phyloP scores from a whole-genome alignment of 2,113 vertebrate species.

The Murina feae region DNA sequence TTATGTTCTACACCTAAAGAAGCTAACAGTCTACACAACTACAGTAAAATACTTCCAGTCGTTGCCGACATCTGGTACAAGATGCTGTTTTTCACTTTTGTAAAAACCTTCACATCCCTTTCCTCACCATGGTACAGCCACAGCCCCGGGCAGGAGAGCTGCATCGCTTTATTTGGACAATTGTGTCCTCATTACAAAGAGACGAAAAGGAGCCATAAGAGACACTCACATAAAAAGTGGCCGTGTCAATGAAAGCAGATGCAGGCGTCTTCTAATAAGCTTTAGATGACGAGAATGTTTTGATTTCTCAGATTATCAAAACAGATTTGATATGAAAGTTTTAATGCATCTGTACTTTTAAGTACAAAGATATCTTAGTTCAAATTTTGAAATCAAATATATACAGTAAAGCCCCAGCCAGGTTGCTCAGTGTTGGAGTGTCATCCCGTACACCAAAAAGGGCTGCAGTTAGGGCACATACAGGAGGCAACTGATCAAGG shows the following conservation, averaged over 20 bases:
- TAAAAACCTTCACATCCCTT: neutral
- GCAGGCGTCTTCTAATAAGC: neutral
- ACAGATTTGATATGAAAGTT: neutral
- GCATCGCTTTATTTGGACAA: slow-evolving; percentile 19
- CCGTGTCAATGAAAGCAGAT: neutral
- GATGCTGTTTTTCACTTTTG: neutral
- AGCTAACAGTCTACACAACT: neutral
- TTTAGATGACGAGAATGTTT: neutral
- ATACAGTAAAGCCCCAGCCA: neutral
- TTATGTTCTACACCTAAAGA: neutral
- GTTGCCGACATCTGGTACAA: neutral
- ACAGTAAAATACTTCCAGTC: neutral
- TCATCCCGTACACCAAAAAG: neutral
- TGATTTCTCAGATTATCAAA: slow-evolving; percentile 16
- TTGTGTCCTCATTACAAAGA: slow-evolving; percentile 31
- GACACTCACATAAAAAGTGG: slow-evolving; percentile 21
- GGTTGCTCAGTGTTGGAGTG: neutral
- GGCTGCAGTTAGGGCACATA: neutral
- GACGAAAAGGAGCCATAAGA: neutral
- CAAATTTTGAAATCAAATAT: slow-evolving; percentile 13
- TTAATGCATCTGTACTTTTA: slow-evolving; percentile 27
- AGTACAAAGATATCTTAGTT: neutral
- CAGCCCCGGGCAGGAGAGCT: slow-evolving; percentile 26
- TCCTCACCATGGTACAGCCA: neutral
- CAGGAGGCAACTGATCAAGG: neutral